These are phyloP conservation scores for Argyresthia albistria DNA, from an alignment of 2,888 invertebrate species.

Conservation along the genomic window DNA sequence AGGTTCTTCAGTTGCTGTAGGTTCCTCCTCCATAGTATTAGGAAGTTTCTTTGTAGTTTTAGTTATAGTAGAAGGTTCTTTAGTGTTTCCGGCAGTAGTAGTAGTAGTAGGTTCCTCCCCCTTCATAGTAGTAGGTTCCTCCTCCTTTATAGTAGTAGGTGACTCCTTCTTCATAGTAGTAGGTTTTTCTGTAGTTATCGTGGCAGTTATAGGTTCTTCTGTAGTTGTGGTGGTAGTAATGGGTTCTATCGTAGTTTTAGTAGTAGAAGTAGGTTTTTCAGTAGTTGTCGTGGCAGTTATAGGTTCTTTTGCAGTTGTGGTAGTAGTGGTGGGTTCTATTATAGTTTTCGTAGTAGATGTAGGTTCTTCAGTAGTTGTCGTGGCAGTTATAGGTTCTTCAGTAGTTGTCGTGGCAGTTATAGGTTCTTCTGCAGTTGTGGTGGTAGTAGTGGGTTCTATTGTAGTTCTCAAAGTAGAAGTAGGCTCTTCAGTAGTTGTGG, in stretches of 20 bases:
- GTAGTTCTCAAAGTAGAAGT: not conserved
- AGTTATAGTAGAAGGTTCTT: not conserved
- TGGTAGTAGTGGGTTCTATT: not conserved
- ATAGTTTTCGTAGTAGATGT: not conserved
- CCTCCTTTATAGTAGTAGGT: not conserved
- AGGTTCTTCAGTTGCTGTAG: not conserved
- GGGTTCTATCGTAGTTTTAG: not conserved
- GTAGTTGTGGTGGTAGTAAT: not conserved
- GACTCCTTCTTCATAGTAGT: not conserved
- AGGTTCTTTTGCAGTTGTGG: not conserved
- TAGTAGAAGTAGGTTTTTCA: not conserved
- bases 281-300: not conserved
- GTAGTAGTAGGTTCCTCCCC: not conserved
- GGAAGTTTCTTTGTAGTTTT: not conserved
- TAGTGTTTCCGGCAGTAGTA: not conserved
- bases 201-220: not conserved
- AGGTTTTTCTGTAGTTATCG: not conserved
- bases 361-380: not conserved
- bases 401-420: not conserved
- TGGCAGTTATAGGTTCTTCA: not conserved
- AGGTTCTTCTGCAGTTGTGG: not conserved
- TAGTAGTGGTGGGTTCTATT: not conserved
- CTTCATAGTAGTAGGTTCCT: not conserved
- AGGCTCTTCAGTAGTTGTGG: not conserved
- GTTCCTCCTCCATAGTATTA: not conserved